Evolutionary conservation across 2,888 invertebrate species (phyloP), one percentile per base, ranked within the genome.

Genomic region (Rugalucina vietnamica): DNA sequence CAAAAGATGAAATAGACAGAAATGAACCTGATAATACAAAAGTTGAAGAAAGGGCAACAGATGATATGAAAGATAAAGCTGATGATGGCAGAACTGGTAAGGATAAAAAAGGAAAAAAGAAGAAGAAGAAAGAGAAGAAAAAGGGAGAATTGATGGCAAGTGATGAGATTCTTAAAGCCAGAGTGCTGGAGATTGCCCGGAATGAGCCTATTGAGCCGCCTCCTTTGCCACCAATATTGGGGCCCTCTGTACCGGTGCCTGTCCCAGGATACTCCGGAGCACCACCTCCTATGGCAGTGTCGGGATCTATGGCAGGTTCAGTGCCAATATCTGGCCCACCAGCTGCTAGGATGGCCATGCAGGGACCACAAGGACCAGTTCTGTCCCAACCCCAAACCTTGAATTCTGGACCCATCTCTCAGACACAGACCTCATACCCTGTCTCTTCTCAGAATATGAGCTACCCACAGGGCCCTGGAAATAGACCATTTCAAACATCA

Each of bases 141-240:
- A 76, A 82, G 72, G 49, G 73, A 18, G 72, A 73, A 21, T 69
- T 70, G 24, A 54, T 70, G 27, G 65, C 77, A 10, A 80, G 84
- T 72, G 88, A 88, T 82, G 82, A 81, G 54, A 82, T 85, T 34
- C 32, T 88, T 14, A 60, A 84, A 37, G 76, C 81, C 27, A 86
- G 85, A 29, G 85, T 88, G 4, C 43, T 84, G 14, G 79, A 85
- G 50, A 85, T 88, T 43, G 88, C 85, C 1, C 79, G 78, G 10
- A 84, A 88, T 29, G 76, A 83, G 24, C 79, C 87, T 12, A 88
- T 81, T 37, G 79, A 79, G 0, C 84, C 84, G 5, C 85, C 84
- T 4, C 79, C 79, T 14, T 24, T 60, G 21, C 87, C 79, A 8
- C 82, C 78, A 36, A 49, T 69, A 12, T 24, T 43, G 54, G 39